Conservation (phyloP, 2,797 vertebrate species). For the Centropyge bicolor region DNA sequence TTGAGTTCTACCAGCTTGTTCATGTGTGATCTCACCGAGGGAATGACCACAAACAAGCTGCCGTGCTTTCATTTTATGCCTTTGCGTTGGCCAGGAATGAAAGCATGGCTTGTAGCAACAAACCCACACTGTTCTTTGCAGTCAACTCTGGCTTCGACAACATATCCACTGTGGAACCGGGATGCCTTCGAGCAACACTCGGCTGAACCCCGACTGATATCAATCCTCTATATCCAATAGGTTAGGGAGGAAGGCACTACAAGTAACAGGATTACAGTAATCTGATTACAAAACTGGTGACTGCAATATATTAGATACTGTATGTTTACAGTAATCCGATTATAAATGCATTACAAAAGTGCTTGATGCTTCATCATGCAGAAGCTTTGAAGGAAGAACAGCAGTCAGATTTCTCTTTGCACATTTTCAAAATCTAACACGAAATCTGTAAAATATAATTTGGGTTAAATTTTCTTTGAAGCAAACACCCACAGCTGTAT, state of each 20-base stretch:
- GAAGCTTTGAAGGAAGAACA: slow-evolving; percentile 7
- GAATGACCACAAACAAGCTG: slow-evolving; percentile 74
- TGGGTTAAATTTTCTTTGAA: neutral
- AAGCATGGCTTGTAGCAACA: slow-evolving; percentile 74
- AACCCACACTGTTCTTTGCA: slow-evolving; percentile 73
- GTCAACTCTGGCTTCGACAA: slow-evolving; percentile 56
- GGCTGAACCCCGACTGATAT: slow-evolving; percentile 51
- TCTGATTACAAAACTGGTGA: slow-evolving; percentile 59
- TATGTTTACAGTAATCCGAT: slow-evolving; percentile 13
- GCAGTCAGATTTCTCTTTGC: neutral
- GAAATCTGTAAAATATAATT: neutral
- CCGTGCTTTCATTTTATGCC: slow-evolving; percentile 72
- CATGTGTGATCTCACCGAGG: slow-evolving; percentile 77
- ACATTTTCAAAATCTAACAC: neutral
- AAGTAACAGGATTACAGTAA: slow-evolving; percentile 56
- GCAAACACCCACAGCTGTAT: neutral
- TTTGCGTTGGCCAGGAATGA: slow-evolving; percentile 76
- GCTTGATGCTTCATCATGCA: slow-evolving; percentile 1
- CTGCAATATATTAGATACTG: slow-evolving; percentile 22
- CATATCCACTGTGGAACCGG: slow-evolving; percentile 48
- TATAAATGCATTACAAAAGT: slow-evolving; percentile 10
- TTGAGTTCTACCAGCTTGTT: slow-evolving; percentile 50
- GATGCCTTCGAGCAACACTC: slow-evolving; percentile 59
- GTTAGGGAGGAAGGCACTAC: slow-evolving; percentile 28
- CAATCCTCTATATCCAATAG: slow-evolving; percentile 43